Percentiles rank a stretch among this genome's conserved stretches.
Conservation (phyloP, 1,140 invertebrate species). For the Cardiocondyla obscurior region DNA sequence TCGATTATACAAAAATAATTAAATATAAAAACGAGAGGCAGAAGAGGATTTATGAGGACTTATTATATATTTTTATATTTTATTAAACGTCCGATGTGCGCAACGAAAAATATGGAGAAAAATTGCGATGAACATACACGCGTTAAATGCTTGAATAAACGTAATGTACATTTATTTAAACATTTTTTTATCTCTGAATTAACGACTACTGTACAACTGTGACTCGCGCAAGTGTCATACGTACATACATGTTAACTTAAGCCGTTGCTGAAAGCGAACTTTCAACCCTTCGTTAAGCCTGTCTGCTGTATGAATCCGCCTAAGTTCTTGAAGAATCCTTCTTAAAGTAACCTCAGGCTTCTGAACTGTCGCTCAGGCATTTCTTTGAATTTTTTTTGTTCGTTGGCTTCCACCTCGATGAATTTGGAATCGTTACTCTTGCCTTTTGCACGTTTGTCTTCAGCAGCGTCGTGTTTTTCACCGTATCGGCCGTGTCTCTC, state of each 20-base stretch:
- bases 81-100: background rate
- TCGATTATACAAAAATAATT: background rate
- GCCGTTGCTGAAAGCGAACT: conserved; percentile 43
- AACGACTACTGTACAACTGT: background rate
- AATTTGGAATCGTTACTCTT: conserved; percentile 2
- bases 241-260: background rate
- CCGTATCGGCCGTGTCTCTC: conserved; percentile 77
- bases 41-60: background rate
- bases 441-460: conserved; percentile 72
- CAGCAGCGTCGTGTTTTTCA: conserved; percentile 66
- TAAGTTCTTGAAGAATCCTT: conserved; percentile 72
- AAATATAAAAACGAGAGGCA: background rate
- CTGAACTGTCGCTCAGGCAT: conserved; percentile 10
- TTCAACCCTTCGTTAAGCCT: background rate
- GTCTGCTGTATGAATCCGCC: conserved; percentile 67
- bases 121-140: background rate
- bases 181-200: conserved; percentile 12
- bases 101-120: background rate
- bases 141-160: background rate
- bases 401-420: background rate
- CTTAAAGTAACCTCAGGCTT: conserved; percentile 70
- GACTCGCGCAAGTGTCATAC: background rate
- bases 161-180: background rate
- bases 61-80: background rate
- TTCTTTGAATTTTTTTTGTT: background rate